Base-by-base conservation (phyloP, 2,113 vertebrate species). In the Gavialis gangeticus region DNA sequence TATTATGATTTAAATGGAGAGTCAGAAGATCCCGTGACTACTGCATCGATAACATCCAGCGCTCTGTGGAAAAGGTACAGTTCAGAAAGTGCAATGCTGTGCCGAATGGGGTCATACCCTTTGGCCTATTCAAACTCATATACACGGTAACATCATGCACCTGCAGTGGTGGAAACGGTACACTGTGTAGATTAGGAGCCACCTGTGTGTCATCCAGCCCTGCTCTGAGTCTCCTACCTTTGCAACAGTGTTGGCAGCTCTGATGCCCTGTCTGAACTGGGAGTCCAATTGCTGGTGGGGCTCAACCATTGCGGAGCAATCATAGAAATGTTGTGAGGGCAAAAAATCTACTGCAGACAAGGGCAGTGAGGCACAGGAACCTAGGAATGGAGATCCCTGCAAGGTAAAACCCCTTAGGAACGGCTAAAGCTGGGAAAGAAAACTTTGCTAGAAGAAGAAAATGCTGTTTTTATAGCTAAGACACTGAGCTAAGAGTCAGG, bases 281-380 rank as follows among this genome's bases (percentile, higher is more conserved):
- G 66, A 5, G 16, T 34, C n/a, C 66, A 18, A 18, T 10, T 18
- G 34, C 18, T 34, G 34, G 21, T 24, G 34, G 16, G 37, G 19
- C 67, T 69, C 18, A n/a, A 13, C 30, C 30, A 37, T 5, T 37
- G 30, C 12, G 3, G 30, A 69, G 67, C 30, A 69, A 21, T 34
- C 10, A 6, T 34, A 64, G 76, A 24, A 62, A 1, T 57, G 18
- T 24, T 17, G 22, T 21, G 16, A 0, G 1, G 59, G 10, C 28
- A 10, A 27, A 6, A 46, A 59, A 1, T 1, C 0, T 2, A 6
- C 24, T 67, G 8, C 62, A 3, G 19, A 5, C 0, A 0, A 54
- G 76, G 27, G 30, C n/a, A 64, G 2, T 60, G 73, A 83, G 77
- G 62, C 90, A 54, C 19, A 30, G 46, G 57, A 30, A 81, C 25